These are phyloP conservation scores for Saturnia japonica DNA, from an alignment of 2,888 invertebrate species.

Conservation along the genomic window DNA sequence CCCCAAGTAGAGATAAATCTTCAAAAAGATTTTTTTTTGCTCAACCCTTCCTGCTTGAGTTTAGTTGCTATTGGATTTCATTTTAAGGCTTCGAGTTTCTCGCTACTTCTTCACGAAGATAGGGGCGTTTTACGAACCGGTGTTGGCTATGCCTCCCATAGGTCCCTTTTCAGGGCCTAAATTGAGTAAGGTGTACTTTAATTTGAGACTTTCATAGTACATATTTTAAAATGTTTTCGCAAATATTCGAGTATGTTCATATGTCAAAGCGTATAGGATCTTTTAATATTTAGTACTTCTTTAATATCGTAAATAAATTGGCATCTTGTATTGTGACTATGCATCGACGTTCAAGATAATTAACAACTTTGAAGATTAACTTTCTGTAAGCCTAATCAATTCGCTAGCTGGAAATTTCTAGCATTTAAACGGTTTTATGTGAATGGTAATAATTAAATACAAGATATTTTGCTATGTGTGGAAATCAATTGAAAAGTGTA, in stretches of 20 bases:
- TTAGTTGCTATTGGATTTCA: too few species aligned
- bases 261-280: background rate
- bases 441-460: background rate
- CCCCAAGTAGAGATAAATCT: too few species aligned
- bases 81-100: too few species aligned
- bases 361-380: background rate
- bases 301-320: background rate
- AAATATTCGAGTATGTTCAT: background rate
- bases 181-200: too few species aligned
- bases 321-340: background rate
- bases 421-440: background rate
- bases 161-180: too few species aligned
- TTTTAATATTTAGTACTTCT: background rate
- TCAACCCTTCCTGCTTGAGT: too few species aligned
- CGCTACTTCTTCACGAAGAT: too few species aligned
- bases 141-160: too few species aligned
- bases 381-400: background rate
- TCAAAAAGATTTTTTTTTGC: too few species aligned
- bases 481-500: background rate
- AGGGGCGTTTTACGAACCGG: too few species aligned
- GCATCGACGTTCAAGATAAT: background rate
- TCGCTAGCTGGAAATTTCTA: background rate
- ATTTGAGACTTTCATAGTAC: too few species aligned
- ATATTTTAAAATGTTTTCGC: background rate
- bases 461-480: background rate